A percentile compares a stretch with the other conserved stretches of the same genome.
Conservation (phyloP, 64 coral and sea anemone genomes). For the Astreopora myriophthalma region DNA sequence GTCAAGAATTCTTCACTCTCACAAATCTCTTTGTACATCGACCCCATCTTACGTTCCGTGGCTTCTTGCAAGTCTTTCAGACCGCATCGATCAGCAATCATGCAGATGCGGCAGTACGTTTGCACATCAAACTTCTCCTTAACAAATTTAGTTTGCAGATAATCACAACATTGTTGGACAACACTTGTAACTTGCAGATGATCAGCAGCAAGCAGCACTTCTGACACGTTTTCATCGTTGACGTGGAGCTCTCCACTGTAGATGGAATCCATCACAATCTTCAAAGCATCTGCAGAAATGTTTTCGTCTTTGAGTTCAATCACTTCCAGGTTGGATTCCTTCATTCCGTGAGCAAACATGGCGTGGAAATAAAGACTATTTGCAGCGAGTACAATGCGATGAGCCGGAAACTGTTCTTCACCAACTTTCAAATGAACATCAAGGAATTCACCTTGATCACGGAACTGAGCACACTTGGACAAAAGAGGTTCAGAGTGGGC, state of each 20-base stretch:
- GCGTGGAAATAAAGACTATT: constrained; percentile 77
- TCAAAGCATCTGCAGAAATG: constrained; percentile 20
- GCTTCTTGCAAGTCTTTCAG: constrained; percentile 5
- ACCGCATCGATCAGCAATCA: not conserved
- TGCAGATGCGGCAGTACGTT: not conserved
- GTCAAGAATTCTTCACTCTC: not conserved
- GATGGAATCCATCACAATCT: constrained; percentile 19
- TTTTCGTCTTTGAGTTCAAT: constrained; percentile 38
- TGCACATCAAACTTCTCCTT: not conserved
- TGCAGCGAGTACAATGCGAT: constrained; percentile 71
- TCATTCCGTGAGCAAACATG: constrained; percentile 59
- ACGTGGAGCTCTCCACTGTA: constrained; percentile 15
- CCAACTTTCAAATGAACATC: constrained; percentile 73
- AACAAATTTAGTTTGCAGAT: not conserved
- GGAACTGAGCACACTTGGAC: not conserved
- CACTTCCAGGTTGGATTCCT: not conserved
- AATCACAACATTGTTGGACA: constrained; percentile 21
- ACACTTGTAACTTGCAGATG: constrained; percentile 26
- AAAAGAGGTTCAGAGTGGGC: not conserved
- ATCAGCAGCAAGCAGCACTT: not conserved
- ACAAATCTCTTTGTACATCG: not conserved
- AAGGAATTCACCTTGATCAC: constrained; percentile 24
- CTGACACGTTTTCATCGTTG: not conserved
- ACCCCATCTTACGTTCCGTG: not conserved
- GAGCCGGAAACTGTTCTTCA: constrained; percentile 47